Evolutionary conservation across 2,113 vertebrate species (phyloP).

Genomic region (Pachyramphus minor): DNA sequence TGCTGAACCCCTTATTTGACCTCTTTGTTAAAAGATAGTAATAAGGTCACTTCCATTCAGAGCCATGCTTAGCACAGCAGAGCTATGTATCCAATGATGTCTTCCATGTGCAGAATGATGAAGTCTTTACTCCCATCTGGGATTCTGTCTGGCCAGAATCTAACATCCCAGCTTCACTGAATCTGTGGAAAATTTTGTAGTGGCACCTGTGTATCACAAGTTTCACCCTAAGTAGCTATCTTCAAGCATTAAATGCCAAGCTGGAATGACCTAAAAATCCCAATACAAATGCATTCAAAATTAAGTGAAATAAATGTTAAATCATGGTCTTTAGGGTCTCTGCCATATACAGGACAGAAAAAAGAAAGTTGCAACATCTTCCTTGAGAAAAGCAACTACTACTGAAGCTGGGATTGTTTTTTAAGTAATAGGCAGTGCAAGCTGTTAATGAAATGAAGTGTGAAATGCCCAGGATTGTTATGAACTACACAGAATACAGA

Average conservation of each 20-base stretch:
- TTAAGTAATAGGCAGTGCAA: background rate
- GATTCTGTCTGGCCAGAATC: background rate
- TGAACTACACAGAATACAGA: background rate
- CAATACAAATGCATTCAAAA: background rate
- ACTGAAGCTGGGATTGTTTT: background rate
- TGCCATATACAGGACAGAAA: background rate
- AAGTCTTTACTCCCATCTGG: background rate
- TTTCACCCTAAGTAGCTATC: background rate
- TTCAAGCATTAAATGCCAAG: background rate
- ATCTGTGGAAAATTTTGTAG: background rate
- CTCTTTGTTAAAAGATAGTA: background rate
- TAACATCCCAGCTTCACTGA: background rate
- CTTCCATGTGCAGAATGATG: background rate
- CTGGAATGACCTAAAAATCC: background rate
- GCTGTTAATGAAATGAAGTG: background rate
- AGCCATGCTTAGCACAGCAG: background rate
- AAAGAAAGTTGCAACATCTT: background rate
- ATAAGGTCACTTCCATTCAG: background rate
- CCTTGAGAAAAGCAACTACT: background rate
- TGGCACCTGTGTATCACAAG: background rate
- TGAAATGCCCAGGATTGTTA: background rate
- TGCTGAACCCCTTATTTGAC: background rate
- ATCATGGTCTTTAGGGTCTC: background rate
- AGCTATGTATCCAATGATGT: rapidly evolving
- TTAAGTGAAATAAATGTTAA: background rate